Base-by-base conservation (phyloP, 1,140 invertebrate species). In the Brachionus koreanus region DNA sequence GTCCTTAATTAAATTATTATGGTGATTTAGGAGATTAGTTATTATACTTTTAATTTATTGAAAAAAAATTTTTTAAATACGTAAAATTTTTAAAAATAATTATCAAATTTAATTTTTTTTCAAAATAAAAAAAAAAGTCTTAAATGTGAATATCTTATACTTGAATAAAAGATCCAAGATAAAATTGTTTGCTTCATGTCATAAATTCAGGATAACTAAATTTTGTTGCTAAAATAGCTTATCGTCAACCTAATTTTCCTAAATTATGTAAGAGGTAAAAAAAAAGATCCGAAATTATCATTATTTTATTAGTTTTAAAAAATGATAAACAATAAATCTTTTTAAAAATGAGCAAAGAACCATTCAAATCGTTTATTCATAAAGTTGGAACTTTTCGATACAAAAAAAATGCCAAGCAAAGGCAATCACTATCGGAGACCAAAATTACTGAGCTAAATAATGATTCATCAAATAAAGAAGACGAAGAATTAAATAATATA, bases 261-360 rank as follows among this genome's bases (percentile, higher is more conserved):
- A 23, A 57, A 57, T 57, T 57, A 57, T 57, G 49, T 23, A 57
- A 57, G 19, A 57, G 19, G 49, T 57, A 57, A 57, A 29, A 2
- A 57, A 52, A 57, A n/a, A n/a, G n/a, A 57, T 16, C 0, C 7
- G 16, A 57, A 57, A 57, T 57, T 16, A 57, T 57, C 49, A 7
- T 57, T 57, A 57, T 57, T 3, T 57, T 57, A 23, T 19, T 23
- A 57, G 49, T 57, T 3, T n/a, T 57, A 19, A 57, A 35, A 72
- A 39, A 74, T 46, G 69, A 74, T 74, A 49, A 46, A 74, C 29
- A 13, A 37, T 13, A 29, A 43, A 9, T 16, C 5, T 46, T 46
- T 33, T 65, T 33, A 65, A 39, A 61, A 79, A 79, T 79, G 76
- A 79, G 52, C 25, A 79, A 79, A 43, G 76, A 79, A 37, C 76